phyloP scores from a whole-genome alignment of 1,140 invertebrate genomes.

The Callitettix versicolor region DNA sequence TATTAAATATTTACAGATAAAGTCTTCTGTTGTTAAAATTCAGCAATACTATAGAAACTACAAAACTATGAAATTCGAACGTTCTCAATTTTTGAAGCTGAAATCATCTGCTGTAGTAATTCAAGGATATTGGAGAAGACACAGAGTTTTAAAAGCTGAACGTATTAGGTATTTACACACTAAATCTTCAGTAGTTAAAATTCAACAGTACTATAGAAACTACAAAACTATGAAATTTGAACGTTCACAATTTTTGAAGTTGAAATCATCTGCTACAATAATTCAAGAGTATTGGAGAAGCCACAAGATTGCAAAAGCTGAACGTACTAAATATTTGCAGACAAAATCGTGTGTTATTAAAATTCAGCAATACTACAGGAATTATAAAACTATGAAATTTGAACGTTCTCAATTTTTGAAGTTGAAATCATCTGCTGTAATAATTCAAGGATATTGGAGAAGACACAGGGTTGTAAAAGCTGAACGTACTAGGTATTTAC shows the following conservation, averaged over 20 bases:
- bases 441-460: too few relatives aligned
- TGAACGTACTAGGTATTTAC: background rate
- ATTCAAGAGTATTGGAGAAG: constrained; percentile 12
- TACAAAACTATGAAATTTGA: background rate
- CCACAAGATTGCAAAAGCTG: too few relatives aligned
- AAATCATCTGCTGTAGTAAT: constrained; percentile 31
- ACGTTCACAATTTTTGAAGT: background rate
- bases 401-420: too few relatives aligned
- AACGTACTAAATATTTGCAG: background rate
- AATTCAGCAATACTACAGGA: too few relatives aligned
- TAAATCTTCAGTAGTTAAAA: constrained; percentile 26
- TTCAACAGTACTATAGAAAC: constrained; percentile 38
- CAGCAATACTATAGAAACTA: constrained; percentile 44
- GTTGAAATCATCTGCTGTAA: too few relatives aligned
- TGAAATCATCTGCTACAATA: constrained; percentile 15
- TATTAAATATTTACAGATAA: constrained; percentile 2
- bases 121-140: constrained; percentile 37
- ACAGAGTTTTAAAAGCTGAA: constrained; percentile 28
- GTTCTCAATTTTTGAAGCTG: constrained; percentile 25
- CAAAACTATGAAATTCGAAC: constrained; percentile 32
- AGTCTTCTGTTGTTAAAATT: constrained; percentile 26
- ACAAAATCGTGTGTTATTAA: background rate
- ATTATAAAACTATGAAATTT: too few relatives aligned
- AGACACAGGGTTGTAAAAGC: too few relatives aligned
- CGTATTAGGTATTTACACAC: constrained; percentile 28